A percentile compares a stretch with the other conserved stretches of the same genome.
These are phyloP conservation scores for Leptodactylus fallax DNA, from an alignment of 2,797 vertebrate genomes.

Conservation along the genomic window DNA sequence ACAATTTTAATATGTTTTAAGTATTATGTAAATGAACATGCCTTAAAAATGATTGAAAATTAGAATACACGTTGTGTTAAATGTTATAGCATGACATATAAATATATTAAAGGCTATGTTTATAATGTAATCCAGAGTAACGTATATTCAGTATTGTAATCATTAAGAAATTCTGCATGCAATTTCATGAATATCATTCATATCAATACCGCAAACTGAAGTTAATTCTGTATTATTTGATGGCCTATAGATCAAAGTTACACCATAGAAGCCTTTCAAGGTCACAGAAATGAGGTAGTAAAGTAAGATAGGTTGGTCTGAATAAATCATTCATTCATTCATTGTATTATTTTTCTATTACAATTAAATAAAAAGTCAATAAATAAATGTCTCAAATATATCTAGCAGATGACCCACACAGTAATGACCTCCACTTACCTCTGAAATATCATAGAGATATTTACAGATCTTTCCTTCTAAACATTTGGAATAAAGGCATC, in stretches of 20 bases:
- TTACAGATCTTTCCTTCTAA: slow-evolving; percentile 46
- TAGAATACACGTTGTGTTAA: no score
- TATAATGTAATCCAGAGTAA: no score
- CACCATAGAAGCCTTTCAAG: neutral
- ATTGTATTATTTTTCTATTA: neutral
- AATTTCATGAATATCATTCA: no score
- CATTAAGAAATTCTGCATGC: no score
- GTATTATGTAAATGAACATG: no score
- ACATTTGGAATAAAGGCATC: slow-evolving; percentile 60
- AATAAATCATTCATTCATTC: neutral
- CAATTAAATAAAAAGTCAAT: no score
- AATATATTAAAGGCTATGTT: no score
- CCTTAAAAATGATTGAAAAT: no score
- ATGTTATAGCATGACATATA: no score
- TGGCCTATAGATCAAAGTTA: neutral
- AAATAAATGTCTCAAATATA: neutral
- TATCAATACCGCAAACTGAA: no score
- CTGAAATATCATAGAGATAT: slow-evolving; percentile 42
- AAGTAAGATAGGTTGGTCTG: neutral
- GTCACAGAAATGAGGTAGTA: neutral
- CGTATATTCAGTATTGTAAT: no score
- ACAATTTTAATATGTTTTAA: no score
- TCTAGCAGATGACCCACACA: neutral
- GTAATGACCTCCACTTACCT: slow-evolving; percentile 50
- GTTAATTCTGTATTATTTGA: neutral